Conservation (phyloP, 2,113 vertebrate species). For the Mastomys natalensis region DNA sequence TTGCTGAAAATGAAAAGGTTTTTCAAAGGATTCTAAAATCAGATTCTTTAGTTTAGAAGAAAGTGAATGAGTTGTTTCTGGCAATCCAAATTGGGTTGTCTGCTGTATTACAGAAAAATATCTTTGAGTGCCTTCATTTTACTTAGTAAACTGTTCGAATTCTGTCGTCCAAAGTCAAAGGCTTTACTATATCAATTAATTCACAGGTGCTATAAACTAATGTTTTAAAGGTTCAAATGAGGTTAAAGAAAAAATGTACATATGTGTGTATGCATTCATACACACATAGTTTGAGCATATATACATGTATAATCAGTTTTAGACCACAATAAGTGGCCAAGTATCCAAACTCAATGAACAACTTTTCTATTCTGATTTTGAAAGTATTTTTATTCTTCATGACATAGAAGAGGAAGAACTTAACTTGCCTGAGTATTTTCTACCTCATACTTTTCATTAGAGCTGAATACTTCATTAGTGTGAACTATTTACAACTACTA, state of each 20-base stretch:
- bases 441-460: background rate
- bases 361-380: conserved; percentile 20
- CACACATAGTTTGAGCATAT: background rate
- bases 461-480: conserved; percentile 34
- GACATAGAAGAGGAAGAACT: conserved; percentile 22
- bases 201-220: background rate
- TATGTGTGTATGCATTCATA: background rate
- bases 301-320: background rate
- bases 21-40: background rate
- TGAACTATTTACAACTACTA: conserved; percentile 38
- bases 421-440: conserved; percentile 27
- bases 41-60: conserved; percentile 11
- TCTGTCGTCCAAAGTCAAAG: background rate
- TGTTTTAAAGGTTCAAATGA: conserved; percentile 11
- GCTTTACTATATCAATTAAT: conserved; percentile 3
- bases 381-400: background rate
- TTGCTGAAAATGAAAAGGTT: background rate
- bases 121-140: conserved; percentile 15
- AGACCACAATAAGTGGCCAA: background rate
- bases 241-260: background rate
- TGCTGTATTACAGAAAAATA: background rate
- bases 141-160: conserved; percentile 27
- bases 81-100: background rate
- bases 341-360: conserved; percentile 44
- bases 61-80: background rate